Conservation (phyloP, 2,888 invertebrate genomes). For the Sphecodes monilicornis region DNA sequence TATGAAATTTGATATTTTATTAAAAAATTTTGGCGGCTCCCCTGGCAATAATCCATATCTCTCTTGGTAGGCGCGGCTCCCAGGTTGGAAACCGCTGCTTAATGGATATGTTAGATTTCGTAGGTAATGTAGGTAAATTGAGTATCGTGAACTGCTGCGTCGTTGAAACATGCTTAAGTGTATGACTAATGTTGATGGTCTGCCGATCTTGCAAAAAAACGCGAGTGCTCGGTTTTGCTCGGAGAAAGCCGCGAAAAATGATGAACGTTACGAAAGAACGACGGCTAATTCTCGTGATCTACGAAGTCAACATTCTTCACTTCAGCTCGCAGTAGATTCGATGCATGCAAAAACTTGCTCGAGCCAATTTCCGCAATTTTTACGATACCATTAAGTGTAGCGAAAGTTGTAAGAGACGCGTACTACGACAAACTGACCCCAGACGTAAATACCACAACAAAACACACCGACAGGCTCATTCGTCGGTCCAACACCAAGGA, state of each 20-base stretch:
- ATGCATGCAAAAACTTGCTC: conserved; percentile 14
- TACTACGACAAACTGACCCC: conserved; percentile 18
- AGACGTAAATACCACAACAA: conserved; percentile 66
- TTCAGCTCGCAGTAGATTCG: background rate
- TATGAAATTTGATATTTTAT: too few species aligned
- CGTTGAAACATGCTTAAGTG: background rate
- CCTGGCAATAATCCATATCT: too few species aligned
- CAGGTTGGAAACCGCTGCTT: too few species aligned
- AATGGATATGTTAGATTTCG: background rate
- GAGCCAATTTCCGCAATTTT: conserved; percentile 35
- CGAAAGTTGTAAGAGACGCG: conserved; percentile 56
- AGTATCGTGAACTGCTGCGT: background rate
- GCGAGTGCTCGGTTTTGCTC: background rate
- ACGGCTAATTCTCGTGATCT: conserved; percentile 20
- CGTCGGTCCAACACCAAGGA: background rate
- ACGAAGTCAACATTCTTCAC: conserved; percentile 17
- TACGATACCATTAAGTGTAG: conserved; percentile 30
- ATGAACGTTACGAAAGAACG: conserved; percentile 12
- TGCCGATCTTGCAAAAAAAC: background rate
- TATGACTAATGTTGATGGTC: conserved; percentile 2
- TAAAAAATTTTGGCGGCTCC: too few species aligned
- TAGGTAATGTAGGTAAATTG: background rate
- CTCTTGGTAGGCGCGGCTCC: too few species aligned
- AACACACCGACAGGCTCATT: conserved; percentile 32
- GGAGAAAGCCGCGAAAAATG: background rate